Percentiles rank a stretch among this genome's conserved stretches.
Conservation (phyloP, 1,140 invertebrate species). For the Lordiphosa collinella region DNA sequence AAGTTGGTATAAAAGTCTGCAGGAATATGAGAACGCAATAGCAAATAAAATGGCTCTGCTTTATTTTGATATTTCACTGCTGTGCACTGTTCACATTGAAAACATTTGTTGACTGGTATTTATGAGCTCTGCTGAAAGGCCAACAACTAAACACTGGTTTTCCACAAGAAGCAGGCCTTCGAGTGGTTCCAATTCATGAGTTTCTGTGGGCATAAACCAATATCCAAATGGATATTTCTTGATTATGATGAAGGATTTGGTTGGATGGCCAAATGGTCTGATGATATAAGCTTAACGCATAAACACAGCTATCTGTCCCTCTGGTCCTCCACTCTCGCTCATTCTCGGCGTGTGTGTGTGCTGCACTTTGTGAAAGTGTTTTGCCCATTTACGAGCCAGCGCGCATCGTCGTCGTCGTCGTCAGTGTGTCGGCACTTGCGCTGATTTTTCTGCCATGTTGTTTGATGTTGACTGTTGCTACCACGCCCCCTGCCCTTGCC, state of each 20-base stretch:
- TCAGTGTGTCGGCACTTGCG: slow-evolving; percentile 33
- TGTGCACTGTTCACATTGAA: too few relatives aligned
- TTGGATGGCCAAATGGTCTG: neutral
- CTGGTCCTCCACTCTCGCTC: slow-evolving; percentile 12
- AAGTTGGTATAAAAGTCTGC: too few relatives aligned
- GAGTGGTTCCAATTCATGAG: too few relatives aligned
- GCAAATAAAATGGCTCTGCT: too few relatives aligned
- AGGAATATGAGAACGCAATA: too few relatives aligned
- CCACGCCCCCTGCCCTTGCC: neutral
- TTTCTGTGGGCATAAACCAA: too few relatives aligned
- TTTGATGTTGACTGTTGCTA: slow-evolving; percentile 46
- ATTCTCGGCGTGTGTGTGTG: slow-evolving; percentile 23
- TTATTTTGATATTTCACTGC: too few relatives aligned
- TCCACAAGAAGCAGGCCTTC: too few relatives aligned
- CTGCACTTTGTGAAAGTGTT: slow-evolving; percentile 75
- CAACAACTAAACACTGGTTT: too few relatives aligned
- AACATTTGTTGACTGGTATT: too few relatives aligned
- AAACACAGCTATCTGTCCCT: neutral
- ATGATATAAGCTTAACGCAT: slow-evolving; percentile 4
- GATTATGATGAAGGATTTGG: neutral
- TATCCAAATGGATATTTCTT: too few relatives aligned
- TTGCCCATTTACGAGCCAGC: slow-evolving; percentile 72
- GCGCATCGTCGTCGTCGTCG: slow-evolving; percentile 29
- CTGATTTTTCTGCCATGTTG: slow-evolving; percentile 69
- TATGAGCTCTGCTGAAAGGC: too few relatives aligned